Conservation (phyloP, 2,797 vertebrate genomes). For the Gambelia wislizenii region DNA sequence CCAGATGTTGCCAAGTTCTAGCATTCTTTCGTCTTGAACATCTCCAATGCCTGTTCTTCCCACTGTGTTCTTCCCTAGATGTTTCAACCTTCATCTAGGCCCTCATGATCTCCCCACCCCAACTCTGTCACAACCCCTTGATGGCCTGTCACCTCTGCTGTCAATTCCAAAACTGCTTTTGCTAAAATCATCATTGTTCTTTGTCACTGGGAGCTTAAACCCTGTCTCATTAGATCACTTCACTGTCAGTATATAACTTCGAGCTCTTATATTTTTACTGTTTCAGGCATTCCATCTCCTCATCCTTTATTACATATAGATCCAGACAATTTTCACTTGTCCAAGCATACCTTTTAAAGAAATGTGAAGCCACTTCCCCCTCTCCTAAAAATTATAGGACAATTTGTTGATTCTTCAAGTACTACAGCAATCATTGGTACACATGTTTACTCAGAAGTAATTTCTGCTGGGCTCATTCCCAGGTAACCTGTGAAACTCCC, state of each 20-base stretch:
- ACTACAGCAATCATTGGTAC: not conserved
- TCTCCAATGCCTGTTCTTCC: not conserved
- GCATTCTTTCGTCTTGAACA: not conserved
- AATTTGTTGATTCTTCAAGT: not conserved
- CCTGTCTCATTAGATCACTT: conserved; percentile 32
- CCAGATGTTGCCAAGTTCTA: not conserved
- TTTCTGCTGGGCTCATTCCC: too few species aligned
- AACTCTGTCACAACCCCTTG: not conserved
- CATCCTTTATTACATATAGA: not conserved
- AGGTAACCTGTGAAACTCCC: not conserved
- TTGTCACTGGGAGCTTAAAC: conserved; percentile 16
- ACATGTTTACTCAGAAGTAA: not conserved
- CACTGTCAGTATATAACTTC: conserved; percentile 19
- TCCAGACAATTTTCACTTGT: conserved; percentile 1
- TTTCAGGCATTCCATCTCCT: not conserved
- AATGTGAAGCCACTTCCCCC: not conserved
- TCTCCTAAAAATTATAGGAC: not conserved
- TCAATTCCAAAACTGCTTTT: conserved; percentile 9
- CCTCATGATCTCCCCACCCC: not conserved
- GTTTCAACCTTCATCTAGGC: not conserved
- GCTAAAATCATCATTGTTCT: conserved; percentile 3
- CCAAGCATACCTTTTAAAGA: not conserved
- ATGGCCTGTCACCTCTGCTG: conserved; percentile 12
- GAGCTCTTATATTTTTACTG: not conserved
- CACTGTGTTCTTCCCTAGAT: not conserved